Conservation (phyloP, 2,797 vertebrate species). For the Chromobotia macracanthus region DNA sequence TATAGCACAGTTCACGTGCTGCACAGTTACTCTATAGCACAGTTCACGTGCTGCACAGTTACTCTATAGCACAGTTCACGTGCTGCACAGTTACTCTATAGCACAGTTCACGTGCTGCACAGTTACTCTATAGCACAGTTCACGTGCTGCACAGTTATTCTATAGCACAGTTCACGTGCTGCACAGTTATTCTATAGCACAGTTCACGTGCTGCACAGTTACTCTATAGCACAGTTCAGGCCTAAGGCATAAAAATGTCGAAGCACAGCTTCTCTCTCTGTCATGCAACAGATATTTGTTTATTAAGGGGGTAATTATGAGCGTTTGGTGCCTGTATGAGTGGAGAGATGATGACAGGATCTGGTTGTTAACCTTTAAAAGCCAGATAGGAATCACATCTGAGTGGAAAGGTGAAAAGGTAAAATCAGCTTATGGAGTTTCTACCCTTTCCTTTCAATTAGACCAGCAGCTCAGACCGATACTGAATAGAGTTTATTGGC, state of each 20-base stretch:
- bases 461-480: slow-evolving; percentile 10
- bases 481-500: slow-evolving; percentile 38
- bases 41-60: too few species aligned
- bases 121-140: too few species aligned
- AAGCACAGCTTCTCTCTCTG: background rate
- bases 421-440: slow-evolving; percentile 53
- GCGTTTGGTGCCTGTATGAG: slow-evolving; percentile 47
- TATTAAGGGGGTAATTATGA: slow-evolving; percentile 58
- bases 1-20: too few species aligned
- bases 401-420: slow-evolving; percentile 57
- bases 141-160: background rate
- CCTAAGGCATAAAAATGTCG: background rate
- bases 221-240: background rate
- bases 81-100: too few species aligned
- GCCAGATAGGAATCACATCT: slow-evolving; percentile 26
- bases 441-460: slow-evolving; percentile 22
- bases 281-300: slow-evolving; percentile 8
- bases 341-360: slow-evolving; percentile 59
- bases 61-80: too few species aligned
- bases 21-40: background rate
- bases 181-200: too few species aligned
- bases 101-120: too few species aligned
- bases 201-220: too few species aligned
- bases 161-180: background rate
- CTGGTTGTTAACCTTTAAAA: slow-evolving; percentile 59